These are phyloP conservation scores for Capromys pilorides DNA, from an alignment of 2,797 vertebrate genomes.

Conservation along the genomic window DNA sequence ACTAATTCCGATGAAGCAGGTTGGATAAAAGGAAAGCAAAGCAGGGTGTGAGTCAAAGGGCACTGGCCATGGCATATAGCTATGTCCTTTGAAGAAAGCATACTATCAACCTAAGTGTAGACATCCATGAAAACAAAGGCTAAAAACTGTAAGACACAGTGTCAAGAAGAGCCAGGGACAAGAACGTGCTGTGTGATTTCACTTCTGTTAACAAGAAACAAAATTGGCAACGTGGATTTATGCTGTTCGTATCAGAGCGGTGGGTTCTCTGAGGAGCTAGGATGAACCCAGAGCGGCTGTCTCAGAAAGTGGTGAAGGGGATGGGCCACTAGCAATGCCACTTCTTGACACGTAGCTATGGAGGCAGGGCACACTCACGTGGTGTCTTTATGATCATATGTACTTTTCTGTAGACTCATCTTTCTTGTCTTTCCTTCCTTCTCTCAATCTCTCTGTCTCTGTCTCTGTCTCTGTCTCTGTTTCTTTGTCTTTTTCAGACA, in stretches of 20 bases:
- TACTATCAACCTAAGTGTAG: background rate
- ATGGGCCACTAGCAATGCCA: background rate
- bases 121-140: background rate
- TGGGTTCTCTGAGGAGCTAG: background rate
- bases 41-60: background rate
- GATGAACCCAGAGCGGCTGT: background rate
- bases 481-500: no score
- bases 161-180: background rate
- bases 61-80: background rate
- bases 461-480: no score
- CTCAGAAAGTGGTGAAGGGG: background rate
- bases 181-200: background rate
- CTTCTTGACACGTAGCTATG: background rate
- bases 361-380: background rate
- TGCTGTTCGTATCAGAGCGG: background rate
- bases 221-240: background rate
- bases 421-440: no score
- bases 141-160: background rate
- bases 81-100: conserved; percentile 4
- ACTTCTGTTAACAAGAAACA: background rate
- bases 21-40: background rate
- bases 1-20: background rate
- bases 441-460: no score
- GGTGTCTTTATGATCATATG: background rate
- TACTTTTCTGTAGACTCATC: background rate